Evolutionary conservation across 2,797 vertebrate genomes (phyloP).

Genomic region (Diglossa cyanea): DNA sequence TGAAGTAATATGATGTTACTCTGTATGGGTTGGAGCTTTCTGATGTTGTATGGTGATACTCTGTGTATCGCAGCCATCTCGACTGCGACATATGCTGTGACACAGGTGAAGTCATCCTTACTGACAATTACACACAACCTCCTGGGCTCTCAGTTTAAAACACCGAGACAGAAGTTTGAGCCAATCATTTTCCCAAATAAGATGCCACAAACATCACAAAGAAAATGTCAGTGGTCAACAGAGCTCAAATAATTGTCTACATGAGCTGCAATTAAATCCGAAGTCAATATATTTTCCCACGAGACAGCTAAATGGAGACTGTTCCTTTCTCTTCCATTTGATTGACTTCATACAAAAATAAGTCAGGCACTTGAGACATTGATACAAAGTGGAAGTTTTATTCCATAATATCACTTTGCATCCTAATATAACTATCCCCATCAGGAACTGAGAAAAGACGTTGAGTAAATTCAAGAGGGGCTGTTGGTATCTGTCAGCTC

Average conservation of each 20-base stretch:
- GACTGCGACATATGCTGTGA: rapidly evolving
- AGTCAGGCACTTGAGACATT: background rate
- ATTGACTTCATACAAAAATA: background rate
- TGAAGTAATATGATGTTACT: background rate
- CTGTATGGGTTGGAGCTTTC: background rate
- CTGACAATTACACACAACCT: rapidly evolving
- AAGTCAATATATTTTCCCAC: background rate
- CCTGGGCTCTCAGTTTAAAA: background rate
- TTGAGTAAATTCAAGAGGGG: conserved; percentile 28
- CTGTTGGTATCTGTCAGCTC: conserved; percentile 39
- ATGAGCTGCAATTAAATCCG: background rate
- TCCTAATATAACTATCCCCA: conserved; percentile 1
- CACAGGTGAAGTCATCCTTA: background rate
- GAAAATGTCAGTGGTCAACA: background rate
- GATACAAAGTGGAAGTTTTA: conserved; percentile 24
- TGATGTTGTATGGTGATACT: background rate
- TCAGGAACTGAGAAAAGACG: background rate
- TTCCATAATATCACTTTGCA: conserved; percentile 33
- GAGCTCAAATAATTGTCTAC: background rate
- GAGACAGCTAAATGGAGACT: background rate
- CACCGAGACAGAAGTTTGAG: background rate
- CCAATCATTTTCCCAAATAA: background rate
- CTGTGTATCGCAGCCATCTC: background rate
- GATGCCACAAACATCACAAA: background rate
- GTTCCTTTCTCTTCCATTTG: background rate